Evolutionary conservation across 2,797 vertebrate genomes (phyloP), one percentile per base, ranked within the genome.

Genomic region (Fistularia commersonii): DNA sequence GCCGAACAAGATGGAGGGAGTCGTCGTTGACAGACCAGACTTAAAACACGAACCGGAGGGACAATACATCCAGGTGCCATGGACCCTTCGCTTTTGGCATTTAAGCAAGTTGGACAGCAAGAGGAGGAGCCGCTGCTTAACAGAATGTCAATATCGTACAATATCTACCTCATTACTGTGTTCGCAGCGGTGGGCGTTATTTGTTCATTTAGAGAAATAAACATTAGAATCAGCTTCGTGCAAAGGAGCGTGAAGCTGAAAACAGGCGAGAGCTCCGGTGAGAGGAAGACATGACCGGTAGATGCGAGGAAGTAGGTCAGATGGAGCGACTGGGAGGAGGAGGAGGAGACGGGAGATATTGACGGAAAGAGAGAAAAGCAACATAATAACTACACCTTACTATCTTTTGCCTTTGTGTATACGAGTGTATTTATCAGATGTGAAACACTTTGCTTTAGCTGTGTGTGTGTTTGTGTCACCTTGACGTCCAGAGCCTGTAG

Each of bases 221-320:
- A 76, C 47, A 64, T 73, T 64, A 33, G 45, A 71, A 63, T 51
- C 54, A 73, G 61, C 65, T 55, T 51, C 55, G 69, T 48, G 64
- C 32, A 43, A 43, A 52, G 67, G 70, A n/a, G 15, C 8, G 31
- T 45, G 31, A 5, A 66, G 34, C 23, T 23, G 12, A 8, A 8
- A 12, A 31, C 14, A 13, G 11, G 23, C 56, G 10, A 46, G 45
- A 39, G 41, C 45, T 3, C 3, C 36, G 42, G 34, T 40, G 50
- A 72, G 58, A 54, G 42, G 71, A 51, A 50, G 40, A 56, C 45
- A 41, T 64, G 64, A 79, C 72, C 71, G 64, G 51, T 76, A 54
- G 72, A 88, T 70, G 79, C 82, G 87, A 77, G 54, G 73, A 91
- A 90, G 75, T 90, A 86, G 89, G 90, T 89, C 88, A 89, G 61